A percentile compares a stretch with the other conserved stretches of the same genome.
These are phyloP conservation scores for Patella vulgata DNA, from an alignment of 1,140 invertebrate genomes.

Conservation along the genomic window DNA sequence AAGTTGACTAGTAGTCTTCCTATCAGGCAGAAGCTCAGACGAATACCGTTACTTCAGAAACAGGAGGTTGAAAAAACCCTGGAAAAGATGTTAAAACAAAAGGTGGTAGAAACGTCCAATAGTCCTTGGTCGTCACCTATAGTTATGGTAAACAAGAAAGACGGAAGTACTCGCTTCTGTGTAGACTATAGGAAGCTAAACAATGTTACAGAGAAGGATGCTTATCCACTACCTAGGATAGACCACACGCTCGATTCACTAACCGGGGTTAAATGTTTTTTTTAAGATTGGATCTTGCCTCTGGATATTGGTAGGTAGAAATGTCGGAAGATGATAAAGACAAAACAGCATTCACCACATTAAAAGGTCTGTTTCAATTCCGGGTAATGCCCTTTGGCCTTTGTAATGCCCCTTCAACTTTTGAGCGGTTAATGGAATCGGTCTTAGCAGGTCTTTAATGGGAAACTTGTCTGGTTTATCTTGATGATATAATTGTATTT, in stretches of 20 bases:
- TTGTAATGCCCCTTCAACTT: constrained; percentile 39
- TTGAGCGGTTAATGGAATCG: constrained; percentile 44
- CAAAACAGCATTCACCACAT: constrained; percentile 41
- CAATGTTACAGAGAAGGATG: constrained; percentile 54
- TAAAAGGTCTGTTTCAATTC: constrained; percentile 35
- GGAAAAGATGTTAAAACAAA: constrained; percentile 26
- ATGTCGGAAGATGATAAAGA: constrained; percentile 32
- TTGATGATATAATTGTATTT: constrained; percentile 45
- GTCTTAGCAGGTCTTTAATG: constrained; percentile 30
- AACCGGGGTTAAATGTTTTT: constrained; percentile 58
- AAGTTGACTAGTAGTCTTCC: constrained; percentile 23
- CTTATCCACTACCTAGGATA: constrained; percentile 68
- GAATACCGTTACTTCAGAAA: constrained; percentile 19
- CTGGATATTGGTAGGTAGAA: constrained; percentile 68
- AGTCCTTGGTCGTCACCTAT: constrained; percentile 46
- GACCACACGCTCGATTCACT: constrained; percentile 64
- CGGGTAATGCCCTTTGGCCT: constrained; percentile 32
- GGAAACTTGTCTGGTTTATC: constrained; percentile 29
- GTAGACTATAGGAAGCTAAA: constrained; percentile 69
- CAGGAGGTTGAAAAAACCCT: constrained; percentile 21
- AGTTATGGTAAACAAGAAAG: constrained; percentile 69
- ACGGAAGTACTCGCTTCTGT: constrained; percentile 64
- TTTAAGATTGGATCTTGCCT: constrained; percentile 65
- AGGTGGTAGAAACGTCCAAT: constrained; percentile 39
- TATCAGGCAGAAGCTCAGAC: constrained; percentile 20